A percentile compares a stretch with the other conserved stretches of the same genome.
phyloP scores from a whole-genome alignment of 2,113 vertebrate genomes.

The Grus americana region DNA sequence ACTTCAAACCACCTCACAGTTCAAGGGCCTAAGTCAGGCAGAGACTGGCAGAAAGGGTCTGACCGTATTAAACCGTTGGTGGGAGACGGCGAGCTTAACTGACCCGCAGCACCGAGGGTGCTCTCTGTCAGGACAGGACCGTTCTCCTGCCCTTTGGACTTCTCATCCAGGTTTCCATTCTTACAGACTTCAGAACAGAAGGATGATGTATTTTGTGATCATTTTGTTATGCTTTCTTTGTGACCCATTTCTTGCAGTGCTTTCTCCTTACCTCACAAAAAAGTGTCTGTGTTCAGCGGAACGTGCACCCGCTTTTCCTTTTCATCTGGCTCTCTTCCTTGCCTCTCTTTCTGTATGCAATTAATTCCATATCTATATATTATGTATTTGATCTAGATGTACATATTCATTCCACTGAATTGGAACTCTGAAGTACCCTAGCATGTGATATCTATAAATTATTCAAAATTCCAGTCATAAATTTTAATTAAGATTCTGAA shows the following conservation, averaged over 20 bases:
- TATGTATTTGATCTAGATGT: constrained; percentile 51
- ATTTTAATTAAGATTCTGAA: constrained; percentile 67
- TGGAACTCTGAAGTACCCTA: constrained; percentile 37
- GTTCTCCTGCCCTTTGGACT: neutral
- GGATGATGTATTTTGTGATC: neutral
- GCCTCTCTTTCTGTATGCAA: neutral
- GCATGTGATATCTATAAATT: constrained; percentile 65
- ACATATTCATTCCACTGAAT: constrained; percentile 38
- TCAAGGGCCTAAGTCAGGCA: neutral
- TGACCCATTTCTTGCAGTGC: neutral
- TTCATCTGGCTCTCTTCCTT: neutral
- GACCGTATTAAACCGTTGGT: rapidly evolving
- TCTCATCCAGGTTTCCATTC: neutral
- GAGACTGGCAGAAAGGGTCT: neutral
- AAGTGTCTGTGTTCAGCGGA: neutral
- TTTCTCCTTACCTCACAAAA: neutral
- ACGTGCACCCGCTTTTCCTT: neutral
- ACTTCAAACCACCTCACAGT: neutral
- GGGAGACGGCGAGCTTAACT: neutral
- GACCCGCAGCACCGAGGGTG: neutral
- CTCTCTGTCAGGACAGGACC: neutral
- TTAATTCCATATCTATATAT: constrained; percentile 41
- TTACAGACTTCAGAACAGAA: neutral
- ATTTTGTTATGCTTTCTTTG: neutral
- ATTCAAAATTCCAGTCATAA: constrained; percentile 68